Evolutionary conservation across 2,797 vertebrate species (phyloP).

Genomic region (Ctenopoma kingsleyae): DNA sequence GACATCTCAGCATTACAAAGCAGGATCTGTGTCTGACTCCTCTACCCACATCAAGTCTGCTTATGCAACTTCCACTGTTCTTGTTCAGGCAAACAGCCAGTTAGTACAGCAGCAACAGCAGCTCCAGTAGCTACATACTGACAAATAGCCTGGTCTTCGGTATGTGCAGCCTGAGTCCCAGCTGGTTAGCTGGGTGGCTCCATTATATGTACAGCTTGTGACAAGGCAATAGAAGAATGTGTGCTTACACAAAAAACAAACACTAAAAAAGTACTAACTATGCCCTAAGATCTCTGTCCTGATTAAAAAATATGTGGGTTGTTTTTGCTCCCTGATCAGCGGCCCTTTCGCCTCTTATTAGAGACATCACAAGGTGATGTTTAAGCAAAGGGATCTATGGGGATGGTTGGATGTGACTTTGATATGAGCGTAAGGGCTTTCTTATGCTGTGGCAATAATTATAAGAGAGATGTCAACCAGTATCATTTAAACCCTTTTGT

Average conservation of each 20-base stretch:
- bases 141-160: conserved; percentile 37
- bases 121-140: conserved; percentile 45
- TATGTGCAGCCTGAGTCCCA: conserved; percentile 50
- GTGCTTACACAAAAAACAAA: too few species aligned
- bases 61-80: conserved; percentile 65
- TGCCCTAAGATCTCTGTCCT: too few species aligned
- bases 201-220: conserved; percentile 42
- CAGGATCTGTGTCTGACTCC: conserved; percentile 60
- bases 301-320: too few species aligned
- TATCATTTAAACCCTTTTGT: too few species aligned
- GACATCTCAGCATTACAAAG: conserved; percentile 56
- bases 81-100: conserved; percentile 61
- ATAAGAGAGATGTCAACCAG: too few species aligned
- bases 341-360: too few species aligned
- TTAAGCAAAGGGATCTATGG: background rate
- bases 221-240: conserved; percentile 38
- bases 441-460: background rate
- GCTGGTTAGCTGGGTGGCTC: conserved; percentile 53
- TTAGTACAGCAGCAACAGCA: conserved; percentile 60
- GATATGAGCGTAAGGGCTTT: background rate
- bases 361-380: background rate
- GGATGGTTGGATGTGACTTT: background rate
- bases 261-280: too few species aligned
- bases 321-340: too few species aligned
- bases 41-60: conserved; percentile 57